phyloP scores from a whole-genome alignment of 1,140 invertebrate species.

The Oryctes rhinoceros region DNA sequence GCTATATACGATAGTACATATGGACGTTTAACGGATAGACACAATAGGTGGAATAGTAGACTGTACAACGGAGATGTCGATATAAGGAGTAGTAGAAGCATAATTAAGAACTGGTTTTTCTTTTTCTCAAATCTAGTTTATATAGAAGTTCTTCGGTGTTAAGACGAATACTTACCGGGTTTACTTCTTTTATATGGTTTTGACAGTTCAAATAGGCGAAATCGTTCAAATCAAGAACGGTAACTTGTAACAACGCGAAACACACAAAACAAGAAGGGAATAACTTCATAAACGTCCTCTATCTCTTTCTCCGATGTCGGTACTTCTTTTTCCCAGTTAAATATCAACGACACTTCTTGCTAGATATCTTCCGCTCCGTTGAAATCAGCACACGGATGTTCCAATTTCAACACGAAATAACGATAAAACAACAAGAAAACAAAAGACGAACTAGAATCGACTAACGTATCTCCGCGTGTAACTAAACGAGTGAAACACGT shows the following conservation, averaged over 20 bases:
- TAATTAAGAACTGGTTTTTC: conserved; percentile 5
- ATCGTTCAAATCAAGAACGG: background rate
- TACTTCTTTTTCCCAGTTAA: background rate
- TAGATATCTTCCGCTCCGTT: too few relatives aligned
- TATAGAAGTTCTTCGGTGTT: background rate
- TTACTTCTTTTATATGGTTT: background rate
- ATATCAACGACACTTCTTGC: too few relatives aligned
- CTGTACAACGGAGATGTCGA: background rate
- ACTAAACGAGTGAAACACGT: background rate
- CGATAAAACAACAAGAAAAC: background rate
- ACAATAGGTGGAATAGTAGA: background rate
- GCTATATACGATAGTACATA: background rate
- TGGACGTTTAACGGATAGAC: background rate
- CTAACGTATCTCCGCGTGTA: background rate
- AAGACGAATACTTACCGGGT: background rate
- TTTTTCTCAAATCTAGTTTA: background rate
- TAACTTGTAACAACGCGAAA: background rate
- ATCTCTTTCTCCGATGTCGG: background rate
- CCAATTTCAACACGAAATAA: background rate
- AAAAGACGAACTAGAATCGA: too few relatives aligned
- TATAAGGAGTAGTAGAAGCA: background rate
- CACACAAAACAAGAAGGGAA: background rate
- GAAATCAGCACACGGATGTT: background rate
- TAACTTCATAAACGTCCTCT: background rate
- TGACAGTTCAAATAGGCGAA: background rate